Evolutionary conservation across 2,888 invertebrate genomes (phyloP).

Genomic region (Volucella inanis): DNA sequence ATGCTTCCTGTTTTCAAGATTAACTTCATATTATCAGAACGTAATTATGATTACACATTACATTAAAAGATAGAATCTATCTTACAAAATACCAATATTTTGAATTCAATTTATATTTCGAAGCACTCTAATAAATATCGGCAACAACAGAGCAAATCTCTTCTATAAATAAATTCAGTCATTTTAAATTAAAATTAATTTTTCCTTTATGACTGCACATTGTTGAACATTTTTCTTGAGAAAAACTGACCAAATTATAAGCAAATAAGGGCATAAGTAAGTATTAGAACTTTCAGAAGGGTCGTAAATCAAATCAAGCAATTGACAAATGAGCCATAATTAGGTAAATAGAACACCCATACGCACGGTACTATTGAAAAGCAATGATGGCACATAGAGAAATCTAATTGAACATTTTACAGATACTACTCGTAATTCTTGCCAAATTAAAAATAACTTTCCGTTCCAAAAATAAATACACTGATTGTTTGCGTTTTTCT

Average conservation of each 20-base stretch:
- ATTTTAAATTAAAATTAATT: not conserved
- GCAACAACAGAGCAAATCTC: too few species aligned
- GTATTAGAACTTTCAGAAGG: not conserved
- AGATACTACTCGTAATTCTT: not conserved
- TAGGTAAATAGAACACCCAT: not conserved
- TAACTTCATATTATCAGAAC: too few species aligned
- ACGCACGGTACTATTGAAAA: not conserved
- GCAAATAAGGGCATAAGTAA: conserved; percentile 4
- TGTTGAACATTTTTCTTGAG: not conserved
- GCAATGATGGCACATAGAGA: not conserved
- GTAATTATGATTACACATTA: too few species aligned
- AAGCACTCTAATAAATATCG: too few species aligned
- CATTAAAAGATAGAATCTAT: too few species aligned
- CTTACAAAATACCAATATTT: too few species aligned
- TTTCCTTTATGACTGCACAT: conserved; percentile 24
- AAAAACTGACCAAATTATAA: not conserved
- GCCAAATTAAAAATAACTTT: conserved; percentile 41
- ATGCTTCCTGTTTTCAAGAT: too few species aligned
- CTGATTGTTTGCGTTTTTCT: not conserved
- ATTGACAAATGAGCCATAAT: conserved; percentile 1
- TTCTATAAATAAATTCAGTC: too few species aligned
- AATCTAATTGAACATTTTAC: conserved; percentile 4
- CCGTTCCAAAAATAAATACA: conserved; percentile 36
- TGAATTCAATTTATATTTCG: too few species aligned
- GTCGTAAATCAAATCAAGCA: conserved; percentile 14